Evolutionary conservation across 2,797 vertebrate genomes (phyloP), one percentile per base, ranked within the genome.

Genomic region (Dallia pectoralis): DNA sequence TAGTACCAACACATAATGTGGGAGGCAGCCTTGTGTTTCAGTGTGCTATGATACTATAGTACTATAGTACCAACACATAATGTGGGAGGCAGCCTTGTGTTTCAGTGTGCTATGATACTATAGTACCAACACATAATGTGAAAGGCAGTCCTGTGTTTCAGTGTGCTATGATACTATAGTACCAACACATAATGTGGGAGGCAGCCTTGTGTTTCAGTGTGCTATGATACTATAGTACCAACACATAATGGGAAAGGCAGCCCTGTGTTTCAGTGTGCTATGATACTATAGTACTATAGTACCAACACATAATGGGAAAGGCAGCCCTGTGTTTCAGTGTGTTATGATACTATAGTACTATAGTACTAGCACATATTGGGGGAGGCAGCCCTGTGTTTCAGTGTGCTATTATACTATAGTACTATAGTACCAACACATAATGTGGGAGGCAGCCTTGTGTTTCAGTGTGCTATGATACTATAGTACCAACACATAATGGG

Each of bases 251-350:
- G 40, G 40, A 12, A 12, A 44, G 40, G 3, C 12, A 12, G 53
- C 12, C 16, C 16, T 51, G 22, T 63, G 36, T 30, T 72, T 40
- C 36, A 49, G 75, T 29, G 64, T 44, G 25, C 27, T 18, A 33
- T 72, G 53, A 73, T n/a, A n/a, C n/a, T n/a, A n/a, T n/a, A n/a
- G n/a, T 62, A 67, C 72, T 70, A 59, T 12, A 44, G 40, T 44
- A 3, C 40, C 40, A 22, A 75, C 79, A 72, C 81, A 30, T 56
- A 2, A 44, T 44, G 40, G 40, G 40, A 12, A 12, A 44, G 40
- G 3, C 12, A 12, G 53, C 12, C 16, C 16, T 51, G 22, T 63
- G 36, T 30, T 72, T 40, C 36, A 49, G 75, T 29, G 64, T 44
- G 25, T 16, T 18, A 33, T 72, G 53, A 73, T 62, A 67, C 72